phyloP scores from a whole-genome alignment of 1,140 invertebrate genomes.

The Ridgeia piscesae region DNA sequence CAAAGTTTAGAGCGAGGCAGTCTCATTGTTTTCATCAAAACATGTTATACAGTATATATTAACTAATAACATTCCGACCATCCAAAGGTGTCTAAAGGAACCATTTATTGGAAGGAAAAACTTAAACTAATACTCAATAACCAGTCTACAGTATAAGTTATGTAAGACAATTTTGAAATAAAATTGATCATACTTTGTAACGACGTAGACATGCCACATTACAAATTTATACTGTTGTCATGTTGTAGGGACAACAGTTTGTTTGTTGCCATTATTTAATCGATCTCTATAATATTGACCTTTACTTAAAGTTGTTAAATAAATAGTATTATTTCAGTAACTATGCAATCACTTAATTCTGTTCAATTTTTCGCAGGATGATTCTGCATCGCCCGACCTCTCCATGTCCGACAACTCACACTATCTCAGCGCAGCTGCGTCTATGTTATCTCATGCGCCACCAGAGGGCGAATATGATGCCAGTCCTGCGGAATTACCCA shows the following conservation, averaged over 20 bases:
- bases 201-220: neutral
- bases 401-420: neutral
- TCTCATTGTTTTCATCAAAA: too few relatives aligned
- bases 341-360: neutral
- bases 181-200: too few relatives aligned
- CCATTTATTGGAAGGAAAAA: too few relatives aligned
- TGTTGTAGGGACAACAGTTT: too few relatives aligned
- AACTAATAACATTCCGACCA: too few relatives aligned
- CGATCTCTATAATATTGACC: too few relatives aligned
- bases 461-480: neutral
- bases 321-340: neutral
- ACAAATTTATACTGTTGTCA: neutral
- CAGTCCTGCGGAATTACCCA: slow-evolving; percentile 11
- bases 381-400: neutral
- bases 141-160: too few relatives aligned
- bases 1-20: neutral
- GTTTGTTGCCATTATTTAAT: too few relatives aligned
- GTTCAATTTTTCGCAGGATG: neutral
- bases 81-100: too few relatives aligned
- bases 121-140: too few relatives aligned
- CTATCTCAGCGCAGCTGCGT: neutral
- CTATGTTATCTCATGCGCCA: neutral
- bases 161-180: too few relatives aligned
- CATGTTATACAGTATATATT: too few relatives aligned
- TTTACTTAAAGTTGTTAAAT: neutral